Evolutionary conservation across 1,140 invertebrate genomes (phyloP), one percentile per base, ranked within the genome.

Genomic region (Pseudomyrmex sp.): DNA sequence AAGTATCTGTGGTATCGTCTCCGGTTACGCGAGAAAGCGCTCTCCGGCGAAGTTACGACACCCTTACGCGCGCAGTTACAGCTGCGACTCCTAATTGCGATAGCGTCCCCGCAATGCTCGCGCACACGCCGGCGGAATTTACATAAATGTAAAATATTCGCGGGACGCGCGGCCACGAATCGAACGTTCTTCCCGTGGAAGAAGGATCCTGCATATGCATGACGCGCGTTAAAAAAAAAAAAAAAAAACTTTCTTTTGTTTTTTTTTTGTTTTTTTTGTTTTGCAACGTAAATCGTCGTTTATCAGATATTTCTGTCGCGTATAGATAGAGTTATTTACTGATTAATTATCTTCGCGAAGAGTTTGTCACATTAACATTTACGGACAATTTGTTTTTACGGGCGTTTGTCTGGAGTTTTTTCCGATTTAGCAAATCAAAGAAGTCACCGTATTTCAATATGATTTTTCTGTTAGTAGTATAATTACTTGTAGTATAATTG

Each of bases 131-230:
- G 56, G 44, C 85, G 82, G 90, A 86, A 93, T 93, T 93, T 93
- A 89, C 92, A 93, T 92, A 91, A 91, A 91, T 86, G 90, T 87
- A 88, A 90, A 90, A 90, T 91, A 91, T 91, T 79, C 83, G 80
- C 66, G 73, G 20, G 59, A 74, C 52, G 76, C 35, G 44, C 59
- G 59, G 35, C 18, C 12, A 72, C 76, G 66, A 75, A 82, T 82
- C 79, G 79, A 82, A 82, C 70, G 20, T 59, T 46, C 54, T 35
- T 48, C 26, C 70, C 5, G 35, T 35, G 5, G 7, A 35, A 35
- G 35, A 35, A 35, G 70, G 52, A 75, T 54, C 35, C 26, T 66
- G 72, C 70, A 61, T 56, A 83, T 54, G 74, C 82, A 84, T 75
- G 86, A 88, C 35, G 68, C 56, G 69, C 83, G 86, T 88, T 84